A percentile compares a stretch with the other conserved stretches of the same genome.
These are phyloP conservation scores for Pogoniulus pusillus DNA, from an alignment of 2,797 vertebrate species.

Conservation along the genomic window DNA sequence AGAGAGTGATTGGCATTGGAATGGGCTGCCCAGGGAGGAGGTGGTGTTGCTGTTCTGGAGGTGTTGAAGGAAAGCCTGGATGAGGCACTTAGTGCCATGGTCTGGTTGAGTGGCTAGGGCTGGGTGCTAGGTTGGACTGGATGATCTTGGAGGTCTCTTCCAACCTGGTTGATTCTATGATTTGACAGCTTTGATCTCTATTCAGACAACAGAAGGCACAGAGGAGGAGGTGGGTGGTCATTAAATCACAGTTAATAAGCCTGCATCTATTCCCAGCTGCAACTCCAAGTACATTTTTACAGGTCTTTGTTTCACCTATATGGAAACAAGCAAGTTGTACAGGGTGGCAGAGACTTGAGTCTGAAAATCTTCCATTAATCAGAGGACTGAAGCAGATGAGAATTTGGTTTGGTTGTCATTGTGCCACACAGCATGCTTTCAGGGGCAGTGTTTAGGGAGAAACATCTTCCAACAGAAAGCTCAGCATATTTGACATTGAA, in stretches of 20 bases:
- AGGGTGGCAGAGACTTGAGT: neutral
- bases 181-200: neutral
- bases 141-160: no score
- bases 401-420: neutral
- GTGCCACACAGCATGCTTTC: neutral
- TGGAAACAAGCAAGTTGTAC: neutral
- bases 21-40: no score
- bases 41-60: no score
- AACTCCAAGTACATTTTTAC: neutral
- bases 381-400: neutral
- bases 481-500: neutral
- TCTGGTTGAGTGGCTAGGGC: no score
- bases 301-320: neutral
- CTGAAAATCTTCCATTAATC: neutral
- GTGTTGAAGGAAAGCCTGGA: no score
- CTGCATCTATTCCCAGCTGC: neutral
- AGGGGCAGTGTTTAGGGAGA: neutral
- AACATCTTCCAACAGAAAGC: neutral
- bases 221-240: neutral
- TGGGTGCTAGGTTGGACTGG: no score
- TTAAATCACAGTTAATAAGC: neutral
- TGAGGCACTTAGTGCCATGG: no score
- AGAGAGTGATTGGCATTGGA: no score
- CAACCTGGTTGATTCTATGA: no score
- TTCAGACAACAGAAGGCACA: neutral